A percentile compares a stretch with the other conserved stretches of the same genome.
Conservation (phyloP, 2,888 invertebrate genomes). For the Boloria euphrosyne region DNA sequence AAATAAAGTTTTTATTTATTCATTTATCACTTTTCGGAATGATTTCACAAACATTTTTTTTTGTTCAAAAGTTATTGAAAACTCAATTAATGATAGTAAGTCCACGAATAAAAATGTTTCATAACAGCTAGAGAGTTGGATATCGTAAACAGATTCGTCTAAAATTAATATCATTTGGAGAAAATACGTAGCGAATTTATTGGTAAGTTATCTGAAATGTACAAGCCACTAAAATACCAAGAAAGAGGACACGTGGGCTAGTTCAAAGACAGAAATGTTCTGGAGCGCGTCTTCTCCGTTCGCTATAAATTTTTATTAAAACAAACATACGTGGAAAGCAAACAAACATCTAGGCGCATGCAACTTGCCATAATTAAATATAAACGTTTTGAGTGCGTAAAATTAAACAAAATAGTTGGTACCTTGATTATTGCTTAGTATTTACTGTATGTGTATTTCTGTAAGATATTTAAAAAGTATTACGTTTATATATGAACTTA, state of each 20-base stretch:
- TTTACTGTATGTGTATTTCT: too few species aligned
- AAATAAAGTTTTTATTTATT: conserved; percentile 36
- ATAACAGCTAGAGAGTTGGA: not conserved
- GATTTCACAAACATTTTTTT: conserved; percentile 13
- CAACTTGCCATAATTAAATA: conserved; percentile 43
- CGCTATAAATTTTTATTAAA: conserved; percentile 72
- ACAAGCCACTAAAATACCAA: conserved; percentile 33
- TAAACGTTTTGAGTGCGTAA: conserved; percentile 7
- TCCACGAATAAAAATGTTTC: not conserved
- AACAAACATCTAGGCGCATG: conserved; percentile 62
- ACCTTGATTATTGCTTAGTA: not conserved
- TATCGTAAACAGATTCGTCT: conserved; percentile 7
- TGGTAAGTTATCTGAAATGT: conserved; percentile 21
- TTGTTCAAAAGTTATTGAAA: not conserved
- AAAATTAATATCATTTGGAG: conserved; percentile 4
- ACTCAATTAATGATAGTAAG: not conserved
- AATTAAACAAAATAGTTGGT: conserved; percentile 20
- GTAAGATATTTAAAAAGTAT: too few species aligned
- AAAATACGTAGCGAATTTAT: conserved; percentile 15
- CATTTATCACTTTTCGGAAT: conserved; percentile 27
- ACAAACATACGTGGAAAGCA: conserved; percentile 64
- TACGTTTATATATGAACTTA: too few species aligned
- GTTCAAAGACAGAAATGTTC: conserved; percentile 62
- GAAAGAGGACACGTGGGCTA: conserved; percentile 39
- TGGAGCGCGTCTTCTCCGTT: conserved; percentile 59